Percentiles rank a stretch among this genome's conserved stretches.
Conservation (phyloP, 2,888 invertebrate genomes). For the Subacronicta megacephala region DNA sequence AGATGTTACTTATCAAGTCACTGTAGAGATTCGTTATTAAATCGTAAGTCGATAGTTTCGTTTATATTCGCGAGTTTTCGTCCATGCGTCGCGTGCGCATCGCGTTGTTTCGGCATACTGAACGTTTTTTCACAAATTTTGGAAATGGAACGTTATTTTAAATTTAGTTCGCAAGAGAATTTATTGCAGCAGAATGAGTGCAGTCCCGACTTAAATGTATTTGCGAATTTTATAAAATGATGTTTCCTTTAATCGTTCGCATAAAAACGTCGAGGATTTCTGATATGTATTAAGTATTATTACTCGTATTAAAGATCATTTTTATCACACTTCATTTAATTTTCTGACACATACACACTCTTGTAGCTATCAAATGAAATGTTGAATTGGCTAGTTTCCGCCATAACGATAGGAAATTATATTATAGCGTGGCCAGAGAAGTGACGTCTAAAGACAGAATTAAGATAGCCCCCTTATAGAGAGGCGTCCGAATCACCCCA, state of each 20-base stretch:
- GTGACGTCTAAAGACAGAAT: too few species aligned
- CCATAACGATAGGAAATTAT: background rate
- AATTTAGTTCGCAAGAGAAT: conserved; percentile 47
- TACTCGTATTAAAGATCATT: background rate
- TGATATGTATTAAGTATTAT: conserved; percentile 1
- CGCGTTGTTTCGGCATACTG: conserved; percentile 38
- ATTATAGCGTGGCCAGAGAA: too few species aligned
- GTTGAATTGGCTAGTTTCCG: too few species aligned
- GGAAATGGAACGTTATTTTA: conserved; percentile 51
- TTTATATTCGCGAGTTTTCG: conserved; percentile 17
- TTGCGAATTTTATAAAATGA: conserved; percentile 14
- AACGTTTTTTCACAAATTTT: conserved; percentile 38
- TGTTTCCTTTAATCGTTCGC: conserved; percentile 14
- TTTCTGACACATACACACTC: background rate
- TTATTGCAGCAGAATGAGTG: conserved; percentile 38
- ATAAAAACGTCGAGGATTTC: background rate
- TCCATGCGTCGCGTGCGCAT: conserved; percentile 29
- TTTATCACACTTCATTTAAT: background rate
- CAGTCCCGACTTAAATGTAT: conserved; percentile 16
- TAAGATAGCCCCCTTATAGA: too few species aligned
- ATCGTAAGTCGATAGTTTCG: conserved; percentile 8
- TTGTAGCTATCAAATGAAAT: too few species aligned
- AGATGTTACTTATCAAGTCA: too few species aligned
- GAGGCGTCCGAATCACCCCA: too few species aligned
- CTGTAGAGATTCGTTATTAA: conserved; percentile 1